Base-by-base conservation (phyloP, 2,888 invertebrate genomes). In the Ormyrus labotus region DNA sequence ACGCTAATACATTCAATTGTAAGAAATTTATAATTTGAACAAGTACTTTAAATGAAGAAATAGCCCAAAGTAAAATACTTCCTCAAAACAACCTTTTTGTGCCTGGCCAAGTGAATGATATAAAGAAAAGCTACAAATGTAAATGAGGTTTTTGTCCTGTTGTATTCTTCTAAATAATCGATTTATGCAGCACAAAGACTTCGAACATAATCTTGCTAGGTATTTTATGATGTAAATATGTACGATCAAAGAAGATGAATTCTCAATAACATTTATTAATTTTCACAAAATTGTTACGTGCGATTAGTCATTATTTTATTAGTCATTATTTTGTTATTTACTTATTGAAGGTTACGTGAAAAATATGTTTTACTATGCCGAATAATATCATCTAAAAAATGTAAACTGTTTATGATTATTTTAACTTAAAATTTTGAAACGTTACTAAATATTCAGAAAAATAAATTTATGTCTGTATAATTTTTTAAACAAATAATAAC, bases 61-160 rank as follows among this genome's bases (percentile, higher is more conserved):
- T 73, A 71, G 70, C 61, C 78, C 65, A 71, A 79, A 34, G 34
- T 34, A 34, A 34, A 71, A 79, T 77, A 80, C 69, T 83, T 80
- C 73, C 57, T 75, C 63, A 80, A 82, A 82, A 61, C 72, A 78
- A 79, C 80, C 82, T 83, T 82, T 82, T 83, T 65, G 83, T 82
- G 82, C 82, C 82, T 83, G 78, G 78, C 82, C 76, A 82, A 80
- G 68, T 34, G 64, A 79, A 69, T 69, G 67, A 73, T 50, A n/a
- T 34, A 10, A 63, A 64, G 13, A 77, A 50, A 78, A 71, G 72
- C 70, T 80, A 57, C 53, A 11, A 65, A 53, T 75, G 51, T 64
- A 48, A 81, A 63, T 47, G 67, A 77, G 73, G 67, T 75, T 75
- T 68, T 81, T 78, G 58, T 58, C 63, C 64, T 73, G 64, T 77